Evolutionary conservation across 92 coral and sea anemone genomes (phyloP).

Genomic region (Chrysogorgia sp.): DNA sequence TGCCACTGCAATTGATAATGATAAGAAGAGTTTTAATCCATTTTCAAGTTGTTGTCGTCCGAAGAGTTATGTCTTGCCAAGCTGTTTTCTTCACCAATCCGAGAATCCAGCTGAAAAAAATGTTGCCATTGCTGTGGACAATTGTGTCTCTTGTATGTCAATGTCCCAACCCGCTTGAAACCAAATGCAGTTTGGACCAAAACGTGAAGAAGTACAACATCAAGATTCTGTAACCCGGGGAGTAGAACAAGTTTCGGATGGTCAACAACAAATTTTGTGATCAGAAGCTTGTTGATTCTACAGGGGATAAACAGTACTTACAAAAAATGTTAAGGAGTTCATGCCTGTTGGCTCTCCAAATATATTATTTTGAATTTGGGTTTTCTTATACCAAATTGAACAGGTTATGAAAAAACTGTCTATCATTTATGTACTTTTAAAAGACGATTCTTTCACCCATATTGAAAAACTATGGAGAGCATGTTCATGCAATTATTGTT

Average conservation of each 20-base stretch:
- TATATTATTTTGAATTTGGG: constrained; percentile 14
- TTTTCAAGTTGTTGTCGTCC: constrained; percentile 8
- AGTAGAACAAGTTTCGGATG: not conserved
- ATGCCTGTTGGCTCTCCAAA: constrained; percentile 33
- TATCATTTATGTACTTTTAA: constrained; percentile 12
- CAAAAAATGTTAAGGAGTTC: constrained; percentile 19
- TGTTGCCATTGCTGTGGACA: constrained; percentile 19
- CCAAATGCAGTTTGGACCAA: constrained; percentile 16
- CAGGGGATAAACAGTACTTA: constrained; percentile 17
- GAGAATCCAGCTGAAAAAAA: not conserved
- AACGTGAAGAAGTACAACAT: not conserved
- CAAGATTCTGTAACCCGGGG: not conserved
- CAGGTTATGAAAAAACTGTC: constrained; percentile 9
- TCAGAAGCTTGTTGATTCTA: constrained; percentile 23
- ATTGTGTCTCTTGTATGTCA: constrained; percentile 11
- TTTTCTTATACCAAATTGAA: constrained; percentile 32
- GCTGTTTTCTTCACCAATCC: constrained; percentile 1
- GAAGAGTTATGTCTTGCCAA: constrained; percentile 7
- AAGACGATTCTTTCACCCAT: not conserved
- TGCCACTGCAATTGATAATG: constrained; percentile 24
- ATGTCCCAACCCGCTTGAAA: constrained; percentile 5
- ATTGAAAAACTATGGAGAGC: constrained; percentile 29
- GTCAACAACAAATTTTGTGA: constrained; percentile 20
- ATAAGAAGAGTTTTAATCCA: not conserved
- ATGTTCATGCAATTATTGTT: constrained; percentile 36